Evolutionary conservation across 2,888 invertebrate genomes (phyloP), one percentile per base, ranked within the genome.

Genomic region (Fissipunctia ypsillon): DNA sequence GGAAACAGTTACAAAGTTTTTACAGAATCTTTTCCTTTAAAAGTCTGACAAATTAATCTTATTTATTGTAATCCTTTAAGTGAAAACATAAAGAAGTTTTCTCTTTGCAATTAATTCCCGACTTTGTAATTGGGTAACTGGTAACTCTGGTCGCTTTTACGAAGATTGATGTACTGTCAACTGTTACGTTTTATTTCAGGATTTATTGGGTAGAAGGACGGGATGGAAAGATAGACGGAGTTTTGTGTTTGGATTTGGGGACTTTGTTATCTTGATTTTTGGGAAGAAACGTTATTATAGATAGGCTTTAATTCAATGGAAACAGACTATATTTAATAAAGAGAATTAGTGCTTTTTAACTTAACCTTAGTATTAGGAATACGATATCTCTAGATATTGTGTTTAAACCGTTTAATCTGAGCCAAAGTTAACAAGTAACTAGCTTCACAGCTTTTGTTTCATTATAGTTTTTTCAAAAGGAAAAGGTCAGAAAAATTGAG

Each of bases 81-180:
- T 77, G 77, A 79, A 71, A 78, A 83, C 60, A 61, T 83, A 71
- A 72, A 61, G 67, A 85, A 86, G 73, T 86, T 85, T 72, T 60
- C 56, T 60, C 56, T 64, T n/a, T 28, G 71, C 68, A 68, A 84
- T 85, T 86, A 84, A 85, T 85, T 80, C 70, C 19, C 52, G 74
- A 84, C 54, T 86, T 84, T 66, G 68, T 57, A 65, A 76, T 54
- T 22, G 31, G 25, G 80, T 66, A 69, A 81, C 68, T 16, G 57
- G 82, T 67, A 60, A 78, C 72, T 60, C 65, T 35, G 72, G 66
- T 61, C 66, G 52, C 41, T 31, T 73, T 70, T 57, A 74, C 64
- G 64, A 84, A 82, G 84, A 82, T 84, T 82, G 82, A 82, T 82
- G 76, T 60, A 59, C 50, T 59, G 69, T 65, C 76, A 54, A 81